Evolutionary conservation across 1,140 invertebrate genomes (phyloP), one percentile per base, ranked within the genome.

Genomic region (Drosophila elegans): DNA sequence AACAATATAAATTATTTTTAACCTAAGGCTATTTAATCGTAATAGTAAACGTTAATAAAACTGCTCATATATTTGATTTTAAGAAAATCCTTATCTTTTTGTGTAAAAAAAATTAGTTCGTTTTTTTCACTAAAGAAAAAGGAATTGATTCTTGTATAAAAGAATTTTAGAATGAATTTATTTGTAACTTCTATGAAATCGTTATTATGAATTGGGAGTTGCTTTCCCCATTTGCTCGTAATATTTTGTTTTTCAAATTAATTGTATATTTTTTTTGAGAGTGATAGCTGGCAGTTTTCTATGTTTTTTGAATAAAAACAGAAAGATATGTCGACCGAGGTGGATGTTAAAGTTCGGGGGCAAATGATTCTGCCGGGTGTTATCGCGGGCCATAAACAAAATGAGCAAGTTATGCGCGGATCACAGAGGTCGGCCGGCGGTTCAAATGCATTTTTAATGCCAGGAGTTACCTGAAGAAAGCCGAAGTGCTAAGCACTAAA

Each of bases 371-470:
- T 48, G 45, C 11, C 53, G 39, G n/a, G 27, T 55, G 41, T 59
- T 77, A 77, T 77, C 73, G 44, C n/a, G 3, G 42, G 25, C 2
- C 55, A 68, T 76, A 68, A 66, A 57, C 61, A 36, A 74, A 49
- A 72, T 71, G 66, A 57, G 52, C 66, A 57, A 71, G 64, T 21
- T 57, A 54, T 57, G 21, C 5, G 38, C 44, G 66, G 68, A 71
- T 71, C 36, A 57, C 16, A 71, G 34, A 51, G 61, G 62, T 67
- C 44, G 54, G 32, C 54, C n/a, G 13, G 4, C 10, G 25, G 38
- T 52, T 60, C 39, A 60, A 76, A 77, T 77, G 74, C 34, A 39
- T 77, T 77, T 77, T 77, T 77, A 77, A 77, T 77, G 56, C 52
- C 56, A 29, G n/a, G 4, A 29, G 46, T 45, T 67, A 73, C 67